Conservation (phyloP, 2,113 vertebrate species). For the Neodon shergylaensis region DNA sequence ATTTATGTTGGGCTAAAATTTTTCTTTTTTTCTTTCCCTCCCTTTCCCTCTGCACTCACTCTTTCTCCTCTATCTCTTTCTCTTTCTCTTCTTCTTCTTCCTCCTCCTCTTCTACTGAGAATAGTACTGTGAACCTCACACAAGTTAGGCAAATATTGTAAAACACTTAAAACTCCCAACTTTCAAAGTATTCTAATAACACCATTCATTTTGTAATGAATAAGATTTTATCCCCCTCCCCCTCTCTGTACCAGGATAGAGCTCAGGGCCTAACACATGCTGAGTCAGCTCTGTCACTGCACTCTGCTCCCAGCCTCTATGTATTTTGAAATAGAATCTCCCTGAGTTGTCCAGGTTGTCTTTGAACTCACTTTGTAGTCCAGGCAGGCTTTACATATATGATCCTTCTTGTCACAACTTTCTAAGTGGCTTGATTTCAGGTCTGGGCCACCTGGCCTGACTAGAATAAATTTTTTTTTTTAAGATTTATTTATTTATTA, state of each 20-base stretch:
- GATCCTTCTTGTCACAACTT: neutral
- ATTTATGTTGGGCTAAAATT: constrained; percentile 35
- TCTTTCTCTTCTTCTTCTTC: neutral
- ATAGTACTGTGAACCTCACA: neutral
- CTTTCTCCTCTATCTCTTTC: neutral
- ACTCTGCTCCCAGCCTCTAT: neutral
- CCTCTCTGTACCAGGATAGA: neutral
- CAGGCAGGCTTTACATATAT: neutral
- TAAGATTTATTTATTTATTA: too few relatives aligned
- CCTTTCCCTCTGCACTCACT: neutral
- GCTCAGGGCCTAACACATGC: neutral
- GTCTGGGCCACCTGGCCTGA: neutral
- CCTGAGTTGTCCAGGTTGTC: neutral
- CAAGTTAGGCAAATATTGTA: neutral
- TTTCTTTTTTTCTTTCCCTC: too few relatives aligned
- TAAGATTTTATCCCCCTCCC: neutral
- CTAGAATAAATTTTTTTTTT: neutral
- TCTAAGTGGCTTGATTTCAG: neutral
- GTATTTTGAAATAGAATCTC: neutral
- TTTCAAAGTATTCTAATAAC: neutral
- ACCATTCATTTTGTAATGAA: neutral
- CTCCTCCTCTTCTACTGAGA: neutral
- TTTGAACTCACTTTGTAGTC: neutral
- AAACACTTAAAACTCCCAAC: neutral
- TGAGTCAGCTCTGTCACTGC: neutral